Base-by-base conservation (phyloP, 2,797 vertebrate genomes). In the Sebastiscus tertius region DNA sequence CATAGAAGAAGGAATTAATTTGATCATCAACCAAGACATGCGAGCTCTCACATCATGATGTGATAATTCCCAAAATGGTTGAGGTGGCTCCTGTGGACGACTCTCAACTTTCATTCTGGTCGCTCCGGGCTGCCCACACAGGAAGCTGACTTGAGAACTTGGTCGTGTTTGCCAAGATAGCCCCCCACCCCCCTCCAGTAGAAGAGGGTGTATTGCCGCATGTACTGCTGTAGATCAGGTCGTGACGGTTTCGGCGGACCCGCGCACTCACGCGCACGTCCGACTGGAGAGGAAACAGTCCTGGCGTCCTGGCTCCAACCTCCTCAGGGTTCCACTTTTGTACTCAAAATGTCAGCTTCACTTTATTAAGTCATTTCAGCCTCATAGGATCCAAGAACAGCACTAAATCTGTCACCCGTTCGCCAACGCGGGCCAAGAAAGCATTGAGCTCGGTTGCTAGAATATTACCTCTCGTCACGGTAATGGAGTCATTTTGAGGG, bases 311-410 rank as follows among this genome's bases (percentile, higher is more conserved):
- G 5, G 52, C 68, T 85, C 78, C 88, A 56, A 77, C 85, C 79
- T 83, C 82, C 78, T 74, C 52, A 77, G 77, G 76, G 84, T 87
- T 91, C 84, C 79, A 89, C 85, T 88, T 89, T 86, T 10, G n/a
- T 77, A 70, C 79, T 92, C 81, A 82, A 92, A 90, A 89, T 77
- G 88, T 92, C 92, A 92, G 58, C 75, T 91, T 72, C 59, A 70
- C 77, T 92, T 91, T 91, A 90, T 90, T 83, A 92, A 94, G 88
- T 89, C 77, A 88, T 93, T 89, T 77, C 52, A 78, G 78, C 60
- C 27, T 36, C 18, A 34, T 82, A 82, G 80, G 76, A 72, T 89
- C 87, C 88, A 88, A 88, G 86, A 75, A 63, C 74, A 82, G 82
- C 77, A 82, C 77, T 89, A 91, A 94, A 93, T 88, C 86, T 89